Percentiles rank a stretch among this genome's conserved stretches.
Conservation (phyloP, 2,888 invertebrate genomes). For the Gisinianus flammeolus region DNA sequence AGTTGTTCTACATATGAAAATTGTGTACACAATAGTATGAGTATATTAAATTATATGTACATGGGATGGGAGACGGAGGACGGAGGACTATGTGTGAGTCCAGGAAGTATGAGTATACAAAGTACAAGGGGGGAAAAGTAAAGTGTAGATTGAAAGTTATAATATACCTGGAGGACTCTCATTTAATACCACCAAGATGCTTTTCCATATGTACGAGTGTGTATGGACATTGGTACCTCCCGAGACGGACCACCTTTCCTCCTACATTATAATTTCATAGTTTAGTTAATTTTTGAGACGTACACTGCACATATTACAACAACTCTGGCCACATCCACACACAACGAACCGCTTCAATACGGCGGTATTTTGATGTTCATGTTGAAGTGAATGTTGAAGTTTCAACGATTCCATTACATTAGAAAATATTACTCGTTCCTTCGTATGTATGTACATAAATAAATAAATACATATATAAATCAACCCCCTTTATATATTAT, state of each 20-base stretch:
- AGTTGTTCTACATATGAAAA: background rate
- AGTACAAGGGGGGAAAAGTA: constrained; percentile 9
- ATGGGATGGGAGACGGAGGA: no score
- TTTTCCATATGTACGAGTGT: no score
- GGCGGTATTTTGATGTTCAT: background rate
- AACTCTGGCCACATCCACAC: no score
- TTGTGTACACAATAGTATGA: no score
- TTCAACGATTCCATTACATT: background rate
- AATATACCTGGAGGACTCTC: background rate
- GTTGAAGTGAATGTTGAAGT: constrained; percentile 6
- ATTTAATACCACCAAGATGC: background rate
- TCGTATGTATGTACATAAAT: background rate
- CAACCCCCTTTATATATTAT: no score
- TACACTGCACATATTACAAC: background rate
- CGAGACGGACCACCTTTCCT: background rate
- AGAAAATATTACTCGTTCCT: background rate
- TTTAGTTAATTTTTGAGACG: background rate
- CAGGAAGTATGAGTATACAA: constrained; percentile 33
- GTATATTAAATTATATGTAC: no score
- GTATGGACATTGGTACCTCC: background rate
- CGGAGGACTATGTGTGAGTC: constrained; percentile 34
- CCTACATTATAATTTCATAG: background rate
- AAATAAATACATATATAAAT: no score
- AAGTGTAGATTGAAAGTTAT: constrained; percentile 14
- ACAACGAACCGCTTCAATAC: background rate